A percentile compares a stretch with the other conserved stretches of the same genome.
These are phyloP conservation scores for Lagenorhynchus albirostris DNA, from an alignment of 2,113 vertebrate species.

Conservation along the genomic window DNA sequence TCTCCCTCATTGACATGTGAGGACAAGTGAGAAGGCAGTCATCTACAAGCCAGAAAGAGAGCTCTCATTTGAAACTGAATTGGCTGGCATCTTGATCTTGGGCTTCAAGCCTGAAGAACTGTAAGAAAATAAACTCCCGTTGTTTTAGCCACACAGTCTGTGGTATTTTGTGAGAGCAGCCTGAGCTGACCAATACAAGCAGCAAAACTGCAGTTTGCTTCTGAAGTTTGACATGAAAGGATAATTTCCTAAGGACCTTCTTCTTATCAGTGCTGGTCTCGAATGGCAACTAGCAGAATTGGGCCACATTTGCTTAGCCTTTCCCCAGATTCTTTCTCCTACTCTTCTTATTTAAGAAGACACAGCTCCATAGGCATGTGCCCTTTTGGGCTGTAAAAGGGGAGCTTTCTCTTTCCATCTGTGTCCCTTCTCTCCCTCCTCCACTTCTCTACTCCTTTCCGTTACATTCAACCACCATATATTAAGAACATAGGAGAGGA, in stretches of 20 bases:
- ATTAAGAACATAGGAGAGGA: neutral
- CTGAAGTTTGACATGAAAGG: neutral
- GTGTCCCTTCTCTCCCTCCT: neutral
- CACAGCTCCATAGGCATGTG: neutral
- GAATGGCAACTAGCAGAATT: neutral
- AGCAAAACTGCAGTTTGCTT: neutral
- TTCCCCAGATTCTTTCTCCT: neutral
- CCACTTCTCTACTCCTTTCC: neutral
- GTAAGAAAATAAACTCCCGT: neutral
- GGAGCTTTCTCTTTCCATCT: neutral
- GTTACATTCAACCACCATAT: neutral
- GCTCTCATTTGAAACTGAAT: neutral
- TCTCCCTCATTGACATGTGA: fast-evolving
- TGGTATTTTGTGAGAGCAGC: neutral
- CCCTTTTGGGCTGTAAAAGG: neutral
- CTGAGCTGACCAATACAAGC: neutral
- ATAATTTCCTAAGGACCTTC: neutral
- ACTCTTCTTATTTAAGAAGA: neutral
- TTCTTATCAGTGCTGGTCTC: neutral
- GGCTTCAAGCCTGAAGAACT: too few species aligned
- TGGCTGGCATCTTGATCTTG: neutral
- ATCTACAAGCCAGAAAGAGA: neutral
- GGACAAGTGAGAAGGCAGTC: neutral
- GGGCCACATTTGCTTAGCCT: neutral
- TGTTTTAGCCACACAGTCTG: neutral